Conservation (phyloP, 2,113 vertebrate genomes). For the Barnardius zonarius region DNA sequence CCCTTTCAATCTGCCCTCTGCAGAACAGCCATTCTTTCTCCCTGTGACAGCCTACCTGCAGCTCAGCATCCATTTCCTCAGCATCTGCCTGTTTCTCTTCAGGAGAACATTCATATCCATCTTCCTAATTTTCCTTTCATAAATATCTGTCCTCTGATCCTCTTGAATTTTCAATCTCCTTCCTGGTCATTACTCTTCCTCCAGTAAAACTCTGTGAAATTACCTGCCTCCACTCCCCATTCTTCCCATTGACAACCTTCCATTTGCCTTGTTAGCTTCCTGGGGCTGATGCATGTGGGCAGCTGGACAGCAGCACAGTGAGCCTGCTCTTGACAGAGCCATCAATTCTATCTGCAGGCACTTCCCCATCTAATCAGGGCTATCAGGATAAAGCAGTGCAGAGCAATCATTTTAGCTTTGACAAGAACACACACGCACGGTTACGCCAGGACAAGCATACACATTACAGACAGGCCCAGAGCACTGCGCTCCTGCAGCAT, state of each 20-base stretch:
- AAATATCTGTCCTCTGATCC: neutral
- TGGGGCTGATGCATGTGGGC: neutral
- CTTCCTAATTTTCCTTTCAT: conserved; percentile 28
- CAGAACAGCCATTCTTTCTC: neutral
- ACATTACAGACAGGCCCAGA: neutral
- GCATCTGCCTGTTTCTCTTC: neutral
- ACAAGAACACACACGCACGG: neutral
- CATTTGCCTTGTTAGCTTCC: neutral
- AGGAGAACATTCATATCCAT: neutral
- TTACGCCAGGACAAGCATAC: neutral
- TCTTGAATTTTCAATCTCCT: neutral
- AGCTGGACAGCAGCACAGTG: neutral
- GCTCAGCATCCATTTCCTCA: neutral
- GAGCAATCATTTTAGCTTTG: neutral
- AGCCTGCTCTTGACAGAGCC: conserved; percentile 8
- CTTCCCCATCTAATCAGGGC: neutral
- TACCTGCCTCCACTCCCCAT: neutral
- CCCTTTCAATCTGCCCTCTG: neutral
- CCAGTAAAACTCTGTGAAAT: neutral
- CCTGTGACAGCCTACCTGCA: neutral
- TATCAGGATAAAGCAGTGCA: neutral
- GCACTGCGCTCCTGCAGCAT: neutral
- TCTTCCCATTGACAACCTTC: neutral
- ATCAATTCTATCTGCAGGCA: neutral
- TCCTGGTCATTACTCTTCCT: neutral